Evolutionary conservation across 2,113 vertebrate genomes (phyloP).

Genomic region (Labrus mixtus): DNA sequence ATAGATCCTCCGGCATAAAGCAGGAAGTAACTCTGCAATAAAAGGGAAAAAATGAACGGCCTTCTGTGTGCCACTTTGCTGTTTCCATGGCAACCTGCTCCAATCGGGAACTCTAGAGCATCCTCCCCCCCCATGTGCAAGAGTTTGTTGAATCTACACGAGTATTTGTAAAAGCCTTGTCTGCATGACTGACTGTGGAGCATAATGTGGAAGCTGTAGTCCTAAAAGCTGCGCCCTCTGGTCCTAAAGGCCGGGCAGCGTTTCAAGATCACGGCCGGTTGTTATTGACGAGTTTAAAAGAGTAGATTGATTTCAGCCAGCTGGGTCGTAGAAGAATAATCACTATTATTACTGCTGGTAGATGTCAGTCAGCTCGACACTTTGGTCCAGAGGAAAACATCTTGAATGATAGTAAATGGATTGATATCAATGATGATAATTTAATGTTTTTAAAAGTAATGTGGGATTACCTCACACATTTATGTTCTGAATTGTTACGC

Average conservation of each 20-base stretch:
- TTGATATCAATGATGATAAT: no score
- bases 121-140: conserved; percentile 50
- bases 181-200: not conserved
- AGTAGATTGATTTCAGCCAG: conserved; percentile 50
- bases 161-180: not conserved
- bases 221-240: no score
- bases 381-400: not conserved
- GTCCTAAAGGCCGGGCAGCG: not conserved
- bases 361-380: not conserved
- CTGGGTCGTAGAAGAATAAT: not conserved
- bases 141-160: conserved; percentile 26
- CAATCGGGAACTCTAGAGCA: conserved; percentile 60
- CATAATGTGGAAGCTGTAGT: not conserved
- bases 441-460: no score
- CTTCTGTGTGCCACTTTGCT: conserved; percentile 76
- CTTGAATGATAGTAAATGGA: no score
- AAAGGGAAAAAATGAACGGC: conserved; percentile 57
- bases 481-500: no score
- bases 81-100: conserved; percentile 83
- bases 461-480: no score
- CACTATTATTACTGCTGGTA: conserved; percentile 3
- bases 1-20: conserved; percentile 74
- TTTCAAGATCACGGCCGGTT: conserved; percentile 1
- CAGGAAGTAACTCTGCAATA: conserved; percentile 63
- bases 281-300: conserved; percentile 58